Evolutionary conservation across 2,113 vertebrate genomes (phyloP), one percentile per base, ranked within the genome.

Genomic region (Lepidothrix coronata): DNA sequence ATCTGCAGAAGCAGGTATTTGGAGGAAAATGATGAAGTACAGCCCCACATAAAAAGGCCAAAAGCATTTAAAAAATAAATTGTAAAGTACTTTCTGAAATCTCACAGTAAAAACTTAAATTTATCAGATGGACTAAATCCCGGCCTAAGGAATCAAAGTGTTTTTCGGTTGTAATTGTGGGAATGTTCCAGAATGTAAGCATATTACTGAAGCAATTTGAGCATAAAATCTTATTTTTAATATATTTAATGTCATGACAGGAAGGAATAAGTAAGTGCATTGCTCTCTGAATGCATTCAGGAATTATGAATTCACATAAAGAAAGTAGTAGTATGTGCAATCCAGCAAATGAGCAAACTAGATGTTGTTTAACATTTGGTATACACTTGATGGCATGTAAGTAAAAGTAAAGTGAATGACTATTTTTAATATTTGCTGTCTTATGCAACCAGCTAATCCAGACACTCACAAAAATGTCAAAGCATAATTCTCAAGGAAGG

Each of bases 31-130:
- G 39, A 95, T 88, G 66, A 95, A 96, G 71, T 79, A 49, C 79
- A 67, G 75, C 75, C 61, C 66, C 88, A 76, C 58, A 91, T 91
- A 84, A 96, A 96, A 91, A 89, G 77, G 52, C 85, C 39, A 93
- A 94, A 94, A 91, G 19, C 10, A 72, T 91, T 94, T 71, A 95
- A 80, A 93, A 94, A 95, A 91, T 92, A 93, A 92, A 92, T 91
- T 87, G 35, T 93, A 19, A 93, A 72, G 49, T 86, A 43, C 21
- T 67, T 91, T 80, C 96, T 93, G 71, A 95, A 86, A 91, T 95
- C 80, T 93, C 37, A 54, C 31, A 94, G 72, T 95, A 92, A 97
- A 86, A 81, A 59, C 59, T 93, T 88, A 76, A 43, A 76, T 96
- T 90, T 93, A 55, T 61, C 85, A 94, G 86, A 90, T 31, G 52